Evolutionary conservation across 2,888 invertebrate species (phyloP).

Genomic region (Acronicta aceris): DNA sequence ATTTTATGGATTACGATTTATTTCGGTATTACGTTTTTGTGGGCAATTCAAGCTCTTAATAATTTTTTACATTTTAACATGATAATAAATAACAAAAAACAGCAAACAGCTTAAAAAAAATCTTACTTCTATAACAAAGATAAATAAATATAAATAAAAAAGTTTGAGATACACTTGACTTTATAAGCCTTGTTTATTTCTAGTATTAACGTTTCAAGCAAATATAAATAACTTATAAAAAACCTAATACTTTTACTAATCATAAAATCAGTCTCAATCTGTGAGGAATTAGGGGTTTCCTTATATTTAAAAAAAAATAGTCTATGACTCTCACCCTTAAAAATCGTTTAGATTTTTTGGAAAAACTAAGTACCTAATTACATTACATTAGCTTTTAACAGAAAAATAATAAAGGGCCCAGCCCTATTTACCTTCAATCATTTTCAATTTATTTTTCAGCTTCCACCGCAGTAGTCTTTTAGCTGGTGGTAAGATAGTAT

Average conservation of each 20-base stretch:
- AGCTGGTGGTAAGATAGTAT: conserved; percentile 71
- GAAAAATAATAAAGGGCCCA: conserved; percentile 10
- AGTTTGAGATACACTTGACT: conserved; percentile 8
- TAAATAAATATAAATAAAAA: conserved; percentile 9
- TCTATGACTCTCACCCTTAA: too few relatives aligned
- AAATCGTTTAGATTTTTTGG: too few relatives aligned
- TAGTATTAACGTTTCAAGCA: too few relatives aligned
- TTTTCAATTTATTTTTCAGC: conserved; percentile 31
- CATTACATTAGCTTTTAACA: too few relatives aligned
- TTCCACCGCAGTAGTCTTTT: conserved; percentile 68
- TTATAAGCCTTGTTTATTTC: conserved; percentile 2
- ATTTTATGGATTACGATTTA: too few relatives aligned
- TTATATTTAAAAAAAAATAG: too few relatives aligned
- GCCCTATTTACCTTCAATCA: conserved; percentile 36
- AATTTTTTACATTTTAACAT: neutral
- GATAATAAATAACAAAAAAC: neutral
- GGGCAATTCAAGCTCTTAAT: too few relatives aligned
- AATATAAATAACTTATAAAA: too few relatives aligned
- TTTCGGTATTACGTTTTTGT: too few relatives aligned
- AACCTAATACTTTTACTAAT: neutral
- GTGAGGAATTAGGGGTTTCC: neutral
- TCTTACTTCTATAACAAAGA: conserved; percentile 4
- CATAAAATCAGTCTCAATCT: conserved; percentile 13
- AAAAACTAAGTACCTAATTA: too few relatives aligned
- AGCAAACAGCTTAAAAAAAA: conserved; percentile 3